A percentile compares a stretch with the other conserved stretches of the same genome.
phyloP scores from a whole-genome alignment of 2,888 invertebrate genomes.

The Gnatocerus cornutus region DNA sequence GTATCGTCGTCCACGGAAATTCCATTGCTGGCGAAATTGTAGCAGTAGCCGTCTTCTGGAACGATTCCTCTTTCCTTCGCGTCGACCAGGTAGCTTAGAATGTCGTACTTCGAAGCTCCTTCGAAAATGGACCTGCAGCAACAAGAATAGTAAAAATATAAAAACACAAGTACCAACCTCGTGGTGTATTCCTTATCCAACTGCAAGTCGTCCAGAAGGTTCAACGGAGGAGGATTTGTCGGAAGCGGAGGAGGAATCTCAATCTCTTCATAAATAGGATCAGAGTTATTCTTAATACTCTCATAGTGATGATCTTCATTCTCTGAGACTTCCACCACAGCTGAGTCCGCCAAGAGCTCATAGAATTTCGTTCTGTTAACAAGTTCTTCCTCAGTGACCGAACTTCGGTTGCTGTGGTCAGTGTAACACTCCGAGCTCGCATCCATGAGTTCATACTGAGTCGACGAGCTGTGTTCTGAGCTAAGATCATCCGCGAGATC shows the following conservation, averaged over 20 bases:
- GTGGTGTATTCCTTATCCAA: conserved; percentile 82
- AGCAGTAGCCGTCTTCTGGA: conserved; percentile 82
- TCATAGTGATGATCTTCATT: conserved; percentile 83
- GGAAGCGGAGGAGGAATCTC: conserved; percentile 87
- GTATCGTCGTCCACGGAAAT: conserved; percentile 72
- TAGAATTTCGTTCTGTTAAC: conserved; percentile 81
- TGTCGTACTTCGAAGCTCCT: conserved; percentile 91
- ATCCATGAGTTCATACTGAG: conserved; percentile 85
- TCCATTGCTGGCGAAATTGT: conserved; percentile 74
- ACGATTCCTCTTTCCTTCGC: conserved; percentile 85
- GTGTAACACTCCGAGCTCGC: conserved; percentile 84
- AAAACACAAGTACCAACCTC: conserved; percentile 64
- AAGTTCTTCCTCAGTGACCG: conserved; percentile 76
- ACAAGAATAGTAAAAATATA: conserved; percentile 12
- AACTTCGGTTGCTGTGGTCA: conserved; percentile 72
- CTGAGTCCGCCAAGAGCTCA: conserved; percentile 82
- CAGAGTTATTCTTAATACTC: conserved; percentile 80
- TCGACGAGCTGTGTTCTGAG: conserved; percentile 74
- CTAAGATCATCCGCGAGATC: conserved; percentile 69
- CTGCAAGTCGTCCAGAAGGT: conserved; percentile 77
- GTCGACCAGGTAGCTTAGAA: conserved; percentile 90
- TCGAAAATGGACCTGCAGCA: conserved; percentile 78
- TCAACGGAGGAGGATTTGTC: conserved; percentile 83
- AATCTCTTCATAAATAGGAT: conserved; percentile 87
- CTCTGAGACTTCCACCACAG: conserved; percentile 80